Evolutionary conservation across 1,140 invertebrate genomes (phyloP).

Genomic region (Cardiocondyla obscurior): DNA sequence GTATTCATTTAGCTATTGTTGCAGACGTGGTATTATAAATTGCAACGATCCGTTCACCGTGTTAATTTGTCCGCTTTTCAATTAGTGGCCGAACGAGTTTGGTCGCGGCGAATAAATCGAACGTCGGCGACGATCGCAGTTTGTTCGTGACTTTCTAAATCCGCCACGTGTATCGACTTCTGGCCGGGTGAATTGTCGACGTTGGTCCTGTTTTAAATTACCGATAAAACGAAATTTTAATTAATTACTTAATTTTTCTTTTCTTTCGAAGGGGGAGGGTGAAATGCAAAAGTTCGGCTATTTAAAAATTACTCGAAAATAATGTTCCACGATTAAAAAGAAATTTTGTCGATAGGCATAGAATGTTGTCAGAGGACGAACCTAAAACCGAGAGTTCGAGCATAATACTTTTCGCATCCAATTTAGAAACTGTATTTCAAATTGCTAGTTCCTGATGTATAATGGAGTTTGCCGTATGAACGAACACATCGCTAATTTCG

Average conservation of each 20-base stretch:
- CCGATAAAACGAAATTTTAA: slow-evolving; percentile 4
- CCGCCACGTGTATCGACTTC: slow-evolving; percentile 16
- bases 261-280: no score
- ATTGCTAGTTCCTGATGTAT: slow-evolving; percentile 43
- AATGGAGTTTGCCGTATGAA: slow-evolving; percentile 61
- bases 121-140: slow-evolving; percentile 33
- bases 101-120: slow-evolving; percentile 66
- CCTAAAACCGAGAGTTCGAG: background rate
- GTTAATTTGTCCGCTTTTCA: slow-evolving; percentile 75
- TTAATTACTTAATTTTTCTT: no score
- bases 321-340: background rate
- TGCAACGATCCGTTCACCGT: slow-evolving; percentile 62
- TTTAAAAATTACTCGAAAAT: background rate
- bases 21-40: slow-evolving; percentile 68
- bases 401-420: slow-evolving; percentile 10
- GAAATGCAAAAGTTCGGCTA: background rate
- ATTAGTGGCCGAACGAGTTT: slow-evolving; percentile 67
- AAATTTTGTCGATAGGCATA: background rate
- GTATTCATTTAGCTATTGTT: slow-evolving; percentile 34
- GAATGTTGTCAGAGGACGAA: background rate
- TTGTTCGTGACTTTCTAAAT: slow-evolving; percentile 70
- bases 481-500: slow-evolving; percentile 61
- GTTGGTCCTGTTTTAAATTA: slow-evolving; percentile 33
- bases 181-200: slow-evolving; percentile 13
- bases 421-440: slow-evolving; percentile 38